These are phyloP conservation scores for Circaetus gallicus DNA, from an alignment of 2,113 vertebrate genomes.

Conservation along the genomic window DNA sequence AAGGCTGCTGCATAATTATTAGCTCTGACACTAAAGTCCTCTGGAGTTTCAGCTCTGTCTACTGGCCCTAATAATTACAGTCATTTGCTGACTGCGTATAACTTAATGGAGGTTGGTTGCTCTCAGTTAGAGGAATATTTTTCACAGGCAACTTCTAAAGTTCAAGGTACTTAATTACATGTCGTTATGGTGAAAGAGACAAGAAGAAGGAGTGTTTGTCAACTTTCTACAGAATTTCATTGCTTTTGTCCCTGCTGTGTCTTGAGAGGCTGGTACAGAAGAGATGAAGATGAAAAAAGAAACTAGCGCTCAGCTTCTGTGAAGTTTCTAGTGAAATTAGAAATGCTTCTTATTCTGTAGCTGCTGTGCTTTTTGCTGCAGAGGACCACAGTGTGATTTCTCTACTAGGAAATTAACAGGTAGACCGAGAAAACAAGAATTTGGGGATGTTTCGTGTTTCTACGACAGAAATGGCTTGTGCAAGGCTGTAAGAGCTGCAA, in stretches of 20 bases:
- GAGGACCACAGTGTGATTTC: not conserved
- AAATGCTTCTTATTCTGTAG: not conserved
- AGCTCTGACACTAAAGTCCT: slow-evolving; percentile 61
- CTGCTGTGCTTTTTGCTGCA: not conserved
- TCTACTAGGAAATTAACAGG: not conserved
- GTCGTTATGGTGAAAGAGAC: not conserved
- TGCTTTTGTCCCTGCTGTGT: slow-evolving; percentile 29
- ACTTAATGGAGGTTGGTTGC: slow-evolving; percentile 50
- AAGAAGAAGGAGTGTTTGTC: not conserved
- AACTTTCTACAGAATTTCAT: not conserved
- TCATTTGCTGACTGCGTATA: slow-evolving; percentile 55
- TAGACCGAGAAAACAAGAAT: not conserved
- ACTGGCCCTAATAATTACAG: slow-evolving; percentile 58
- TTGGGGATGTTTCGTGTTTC: not conserved
- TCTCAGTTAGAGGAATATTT: slow-evolving; percentile 31
- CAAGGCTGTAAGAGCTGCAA: not conserved
- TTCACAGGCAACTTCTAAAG: slow-evolving; percentile 32
- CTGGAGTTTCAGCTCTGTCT: slow-evolving; percentile 58
- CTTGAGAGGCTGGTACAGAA: not conserved
- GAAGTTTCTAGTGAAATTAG: not conserved
- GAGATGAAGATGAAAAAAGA: not conserved
- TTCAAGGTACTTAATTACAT: slow-evolving; percentile 46
- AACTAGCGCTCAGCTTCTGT: not conserved
- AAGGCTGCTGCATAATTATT: slow-evolving; percentile 67
- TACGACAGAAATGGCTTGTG: not conserved